Evolutionary conservation across 2,888 invertebrate genomes (phyloP).

Genomic region (Subacronicta megacephala): DNA sequence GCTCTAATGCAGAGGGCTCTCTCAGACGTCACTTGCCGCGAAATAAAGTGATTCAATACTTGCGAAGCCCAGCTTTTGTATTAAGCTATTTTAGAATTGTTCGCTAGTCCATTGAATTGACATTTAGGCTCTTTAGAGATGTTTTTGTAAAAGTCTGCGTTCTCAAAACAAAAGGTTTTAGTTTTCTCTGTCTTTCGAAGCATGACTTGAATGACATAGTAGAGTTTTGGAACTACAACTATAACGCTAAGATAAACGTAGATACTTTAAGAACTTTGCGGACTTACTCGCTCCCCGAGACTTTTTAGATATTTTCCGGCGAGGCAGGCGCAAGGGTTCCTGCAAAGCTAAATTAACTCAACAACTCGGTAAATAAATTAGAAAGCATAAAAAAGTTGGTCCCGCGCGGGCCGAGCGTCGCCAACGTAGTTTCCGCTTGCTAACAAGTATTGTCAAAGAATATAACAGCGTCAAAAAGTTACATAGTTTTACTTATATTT

Average conservation of each 20-base stretch:
- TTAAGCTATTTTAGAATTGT: constrained; percentile 10
- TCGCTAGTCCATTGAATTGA: neutral
- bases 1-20: constrained; percentile 48
- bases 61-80: constrained; percentile 10
- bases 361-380: constrained; percentile 66
- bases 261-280: constrained; percentile 41
- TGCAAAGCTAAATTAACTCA: constrained; percentile 60
- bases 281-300: constrained; percentile 26
- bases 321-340: constrained; percentile 36
- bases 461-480: constrained; percentile 22
- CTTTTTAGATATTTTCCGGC: constrained; percentile 42
- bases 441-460: constrained; percentile 43
- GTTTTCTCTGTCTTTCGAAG: constrained; percentile 13
- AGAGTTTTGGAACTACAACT: constrained; percentile 35
- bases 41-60: constrained; percentile 36
- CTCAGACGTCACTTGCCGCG: constrained; percentile 39
- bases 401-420: constrained; percentile 26
- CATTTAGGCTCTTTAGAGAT: constrained; percentile 6
- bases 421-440: constrained; percentile 48
- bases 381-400: constrained; percentile 55
- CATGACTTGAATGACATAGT: constrained; percentile 34
- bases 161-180: constrained; percentile 22
- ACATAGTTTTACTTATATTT: constrained; percentile 13
- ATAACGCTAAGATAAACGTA: constrained; percentile 32
- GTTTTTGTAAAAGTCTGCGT: constrained; percentile 6